Percentiles rank a stretch among this genome's conserved stretches.
phyloP scores from a whole-genome alignment of 2,113 vertebrate species.

The Thinocorus orbignyianus region DNA sequence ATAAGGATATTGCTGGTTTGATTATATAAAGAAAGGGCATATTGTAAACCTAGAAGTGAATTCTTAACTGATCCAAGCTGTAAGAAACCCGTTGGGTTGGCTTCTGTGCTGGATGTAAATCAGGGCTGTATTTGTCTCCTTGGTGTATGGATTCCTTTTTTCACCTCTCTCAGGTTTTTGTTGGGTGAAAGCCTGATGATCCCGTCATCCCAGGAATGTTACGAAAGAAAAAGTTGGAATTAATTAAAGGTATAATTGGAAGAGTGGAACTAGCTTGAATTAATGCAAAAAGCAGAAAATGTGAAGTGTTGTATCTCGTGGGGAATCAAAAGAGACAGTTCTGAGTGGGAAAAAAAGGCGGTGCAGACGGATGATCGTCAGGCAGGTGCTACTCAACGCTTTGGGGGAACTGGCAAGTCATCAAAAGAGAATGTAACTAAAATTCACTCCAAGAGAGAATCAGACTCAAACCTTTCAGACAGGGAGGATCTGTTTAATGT shows the following conservation, averaged over 20 bases:
- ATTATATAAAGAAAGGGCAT: not conserved
- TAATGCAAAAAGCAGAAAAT: constrained; percentile 19
- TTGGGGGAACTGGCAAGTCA: not conserved
- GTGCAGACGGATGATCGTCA: not conserved
- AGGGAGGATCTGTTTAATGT: not conserved
- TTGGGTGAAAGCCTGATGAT: constrained; percentile 64
- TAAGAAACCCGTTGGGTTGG: not conserved
- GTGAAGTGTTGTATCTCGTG: not conserved
- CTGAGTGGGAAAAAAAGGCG: not conserved
- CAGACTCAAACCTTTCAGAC: not conserved
- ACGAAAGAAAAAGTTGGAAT: constrained; percentile 57
- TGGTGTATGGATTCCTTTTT: not conserved
- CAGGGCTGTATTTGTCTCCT: not conserved
- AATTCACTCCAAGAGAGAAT: not conserved
- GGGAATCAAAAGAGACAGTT: not conserved
- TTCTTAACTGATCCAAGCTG: not conserved
- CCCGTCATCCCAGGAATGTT: constrained; percentile 54
- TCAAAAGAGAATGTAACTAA: not conserved
- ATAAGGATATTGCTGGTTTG: not conserved
- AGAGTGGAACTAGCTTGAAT: not conserved
- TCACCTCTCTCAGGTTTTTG: constrained; percentile 49
- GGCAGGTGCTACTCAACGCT: not conserved
- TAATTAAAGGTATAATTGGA: constrained; percentile 43
- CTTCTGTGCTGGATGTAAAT: not conserved
- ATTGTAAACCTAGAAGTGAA: not conserved